Evolutionary conservation across 2,888 invertebrate genomes (phyloP).

Genomic region (Allophyes oxyacanthae): DNA sequence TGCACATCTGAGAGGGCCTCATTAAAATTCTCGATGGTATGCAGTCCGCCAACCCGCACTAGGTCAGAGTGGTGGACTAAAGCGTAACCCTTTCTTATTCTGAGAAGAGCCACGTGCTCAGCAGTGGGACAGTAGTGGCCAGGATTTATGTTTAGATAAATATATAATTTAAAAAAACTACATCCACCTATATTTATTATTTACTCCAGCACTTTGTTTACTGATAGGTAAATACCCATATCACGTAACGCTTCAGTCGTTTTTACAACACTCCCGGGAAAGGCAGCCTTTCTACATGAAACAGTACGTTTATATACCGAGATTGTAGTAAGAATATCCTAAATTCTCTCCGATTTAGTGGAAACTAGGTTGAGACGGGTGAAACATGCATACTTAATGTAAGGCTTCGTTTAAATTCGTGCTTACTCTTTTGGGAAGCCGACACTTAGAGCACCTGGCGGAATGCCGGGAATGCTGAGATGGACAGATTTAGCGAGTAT

Average conservation of each 20-base stretch:
- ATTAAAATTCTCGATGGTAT: no score
- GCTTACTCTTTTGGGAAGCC: constrained; percentile 35
- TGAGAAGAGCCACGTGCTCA: no score
- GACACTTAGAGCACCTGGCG: constrained; percentile 24
- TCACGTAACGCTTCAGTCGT: constrained; percentile 4
- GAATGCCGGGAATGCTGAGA: constrained; percentile 22
- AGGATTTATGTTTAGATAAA: no score
- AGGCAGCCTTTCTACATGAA: constrained; percentile 3
- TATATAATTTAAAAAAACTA: no score
- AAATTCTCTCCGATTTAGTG: constrained; percentile 26
- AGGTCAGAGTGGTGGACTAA: no score
- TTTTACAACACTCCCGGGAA: not conserved
- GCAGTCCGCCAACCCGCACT: no score
- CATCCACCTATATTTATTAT: no score
- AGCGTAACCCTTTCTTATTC: no score
- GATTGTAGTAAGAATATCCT: constrained; percentile 12
- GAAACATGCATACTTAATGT: constrained; percentile 36
- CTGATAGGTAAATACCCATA: not conserved
- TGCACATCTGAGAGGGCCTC: no score
- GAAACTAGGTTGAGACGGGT: constrained; percentile 34
- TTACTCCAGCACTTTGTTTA: no score
- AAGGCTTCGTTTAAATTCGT: constrained; percentile 48
- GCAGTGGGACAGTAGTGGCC: no score
- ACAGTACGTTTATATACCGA: constrained; percentile 14
- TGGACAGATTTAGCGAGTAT: constrained; percentile 25